Percentiles rank a stretch among this genome's conserved stretches.
Conservation (phyloP, 2,113 vertebrate species). For the Xiphophorus maculatus region DNA sequence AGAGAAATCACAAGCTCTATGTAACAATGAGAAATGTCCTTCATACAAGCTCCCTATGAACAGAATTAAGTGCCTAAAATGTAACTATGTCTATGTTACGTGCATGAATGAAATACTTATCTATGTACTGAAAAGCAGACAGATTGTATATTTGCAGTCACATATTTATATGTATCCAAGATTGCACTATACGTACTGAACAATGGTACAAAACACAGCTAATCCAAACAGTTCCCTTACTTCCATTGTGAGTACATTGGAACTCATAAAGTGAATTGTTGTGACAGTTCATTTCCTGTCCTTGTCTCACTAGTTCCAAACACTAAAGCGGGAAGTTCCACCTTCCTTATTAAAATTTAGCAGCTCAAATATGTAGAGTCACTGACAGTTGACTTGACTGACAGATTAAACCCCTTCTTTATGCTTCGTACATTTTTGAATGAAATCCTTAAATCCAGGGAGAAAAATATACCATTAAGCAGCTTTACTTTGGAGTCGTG, state of each 20-base stretch:
- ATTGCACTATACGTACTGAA: not conserved
- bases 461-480: too few relatives aligned
- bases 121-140: not conserved
- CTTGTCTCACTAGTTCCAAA: not conserved
- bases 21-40: too few relatives aligned
- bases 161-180: not conserved
- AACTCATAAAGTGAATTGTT: not conserved
- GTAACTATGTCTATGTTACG: too few relatives aligned
- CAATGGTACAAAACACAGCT: not conserved
- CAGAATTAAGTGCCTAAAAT: too few relatives aligned
- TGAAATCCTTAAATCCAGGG: not conserved
- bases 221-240: not conserved
- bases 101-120: too few relatives aligned
- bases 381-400: not conserved
- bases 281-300: not conserved
- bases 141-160: not conserved
- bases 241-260: too few relatives aligned
- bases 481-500: not conserved
- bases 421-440: not conserved
- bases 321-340: too few relatives aligned
- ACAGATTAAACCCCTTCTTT: not conserved
- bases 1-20: too few relatives aligned
- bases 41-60: too few relatives aligned
- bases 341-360: not conserved
- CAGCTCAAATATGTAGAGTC: not conserved